Evolutionary conservation across 2,888 invertebrate genomes (phyloP).

Genomic region (Hypercompe scribonia): DNA sequence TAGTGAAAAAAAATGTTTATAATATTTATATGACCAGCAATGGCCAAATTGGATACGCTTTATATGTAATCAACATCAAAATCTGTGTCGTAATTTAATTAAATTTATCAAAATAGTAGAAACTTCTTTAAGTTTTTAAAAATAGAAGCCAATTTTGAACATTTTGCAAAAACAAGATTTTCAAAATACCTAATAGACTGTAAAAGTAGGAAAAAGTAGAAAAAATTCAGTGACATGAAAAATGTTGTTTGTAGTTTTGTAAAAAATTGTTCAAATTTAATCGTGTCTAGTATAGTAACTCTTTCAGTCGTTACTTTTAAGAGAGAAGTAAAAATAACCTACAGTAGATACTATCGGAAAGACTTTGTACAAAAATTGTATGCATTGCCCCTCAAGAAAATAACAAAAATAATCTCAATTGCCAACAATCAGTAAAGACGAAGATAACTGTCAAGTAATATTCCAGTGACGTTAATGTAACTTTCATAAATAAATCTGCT

Average conservation of each 20-base stretch:
- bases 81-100: too few species aligned
- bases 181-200: background rate
- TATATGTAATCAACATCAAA: too few species aligned
- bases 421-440: background rate
- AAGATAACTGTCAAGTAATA: background rate
- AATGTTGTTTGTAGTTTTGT: too few species aligned
- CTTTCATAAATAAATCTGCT: constrained; percentile 16
- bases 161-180: background rate
- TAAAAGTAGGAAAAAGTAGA: too few species aligned
- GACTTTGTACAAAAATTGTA: background rate
- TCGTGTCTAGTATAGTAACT: background rate
- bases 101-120: too few species aligned
- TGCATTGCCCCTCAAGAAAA: too few species aligned
- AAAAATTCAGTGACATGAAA: background rate
- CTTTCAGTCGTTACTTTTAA: background rate
- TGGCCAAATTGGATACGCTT: too few species aligned
- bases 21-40: background rate
- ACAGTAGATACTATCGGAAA: background rate
- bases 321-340: background rate
- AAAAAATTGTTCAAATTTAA: background rate
- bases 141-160: background rate
- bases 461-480: background rate
- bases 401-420: background rate
- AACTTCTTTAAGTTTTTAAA: too few species aligned
- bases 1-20: constrained; percentile 57